phyloP scores from a whole-genome alignment of 2,113 vertebrate species.

The Equus przewalskii region DNA sequence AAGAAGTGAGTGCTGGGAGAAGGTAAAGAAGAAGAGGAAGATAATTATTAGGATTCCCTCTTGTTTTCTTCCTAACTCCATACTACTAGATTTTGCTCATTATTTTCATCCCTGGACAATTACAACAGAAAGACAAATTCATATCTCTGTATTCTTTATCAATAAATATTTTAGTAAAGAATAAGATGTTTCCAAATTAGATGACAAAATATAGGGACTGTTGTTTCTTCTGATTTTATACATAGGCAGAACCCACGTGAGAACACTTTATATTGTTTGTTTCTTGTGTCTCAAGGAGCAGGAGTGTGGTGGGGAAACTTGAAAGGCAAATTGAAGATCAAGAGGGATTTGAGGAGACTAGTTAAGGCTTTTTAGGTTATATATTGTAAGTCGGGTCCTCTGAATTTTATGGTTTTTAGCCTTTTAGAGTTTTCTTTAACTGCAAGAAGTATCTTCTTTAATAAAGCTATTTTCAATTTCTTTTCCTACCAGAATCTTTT shows the following conservation, averaged over 20 bases:
- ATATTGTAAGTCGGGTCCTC: background rate
- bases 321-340: background rate
- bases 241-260: background rate
- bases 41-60: background rate
- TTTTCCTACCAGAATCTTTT: background rate
- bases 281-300: background rate
- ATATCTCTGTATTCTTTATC: background rate
- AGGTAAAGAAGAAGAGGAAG: background rate
- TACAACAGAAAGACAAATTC: background rate
- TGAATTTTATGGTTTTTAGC: background rate
- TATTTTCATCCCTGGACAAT: background rate
- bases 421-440: slow-evolving; percentile 47
- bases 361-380: background rate
- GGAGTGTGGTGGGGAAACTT: background rate
- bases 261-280: background rate
- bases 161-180: background rate
- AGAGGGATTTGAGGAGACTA: background rate
- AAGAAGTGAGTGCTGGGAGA: background rate
- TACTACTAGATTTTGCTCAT: background rate
- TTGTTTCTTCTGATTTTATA: background rate
- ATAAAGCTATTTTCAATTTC: slow-evolving; percentile 1
- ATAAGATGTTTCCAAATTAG: background rate
- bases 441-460: background rate
- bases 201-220: background rate
- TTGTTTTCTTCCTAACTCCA: background rate